Percentiles rank a stretch among this genome's conserved stretches.
Evolutionary conservation across 2,113 vertebrate species (phyloP).

Genomic region (Nannobrachium achirus): DNA sequence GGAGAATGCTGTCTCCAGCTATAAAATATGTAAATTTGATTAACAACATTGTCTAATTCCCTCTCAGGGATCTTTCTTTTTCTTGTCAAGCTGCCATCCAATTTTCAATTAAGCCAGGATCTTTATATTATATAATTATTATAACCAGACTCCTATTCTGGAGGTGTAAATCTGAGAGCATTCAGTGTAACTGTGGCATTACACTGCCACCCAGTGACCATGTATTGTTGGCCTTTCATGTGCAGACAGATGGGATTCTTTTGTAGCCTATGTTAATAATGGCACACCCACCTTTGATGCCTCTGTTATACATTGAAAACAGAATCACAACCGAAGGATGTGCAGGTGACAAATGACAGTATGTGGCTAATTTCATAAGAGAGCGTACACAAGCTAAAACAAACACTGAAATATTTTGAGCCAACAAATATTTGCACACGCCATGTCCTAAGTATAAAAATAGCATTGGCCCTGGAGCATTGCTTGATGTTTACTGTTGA

Average conservation of each 20-base stretch:
- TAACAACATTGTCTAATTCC: constrained; percentile 25
- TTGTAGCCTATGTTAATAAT: neutral
- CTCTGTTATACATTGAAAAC: neutral
- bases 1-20: too few species aligned
- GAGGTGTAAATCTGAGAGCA: constrained; percentile 4
- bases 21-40: too few species aligned
- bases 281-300: neutral
- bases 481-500: neutral
- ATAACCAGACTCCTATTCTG: constrained; percentile 46
- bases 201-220: constrained; percentile 68
- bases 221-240: constrained; percentile 15
- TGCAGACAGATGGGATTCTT: neutral
- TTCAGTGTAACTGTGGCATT: constrained; percentile 30
- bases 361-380: neutral
- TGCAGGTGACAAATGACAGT: neutral
- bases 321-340: neutral
- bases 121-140: constrained; percentile 45
- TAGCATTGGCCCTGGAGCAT: neutral
- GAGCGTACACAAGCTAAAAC: too few species aligned
- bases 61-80: constrained; percentile 48
- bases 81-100: constrained; percentile 66
- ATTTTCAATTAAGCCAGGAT: constrained; percentile 69
- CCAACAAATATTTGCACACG: neutral
- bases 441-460: neutral
- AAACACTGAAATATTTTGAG: neutral